Base-by-base conservation (phyloP, 64 coral and sea anemone species). In the Stylophora pistillata region DNA sequence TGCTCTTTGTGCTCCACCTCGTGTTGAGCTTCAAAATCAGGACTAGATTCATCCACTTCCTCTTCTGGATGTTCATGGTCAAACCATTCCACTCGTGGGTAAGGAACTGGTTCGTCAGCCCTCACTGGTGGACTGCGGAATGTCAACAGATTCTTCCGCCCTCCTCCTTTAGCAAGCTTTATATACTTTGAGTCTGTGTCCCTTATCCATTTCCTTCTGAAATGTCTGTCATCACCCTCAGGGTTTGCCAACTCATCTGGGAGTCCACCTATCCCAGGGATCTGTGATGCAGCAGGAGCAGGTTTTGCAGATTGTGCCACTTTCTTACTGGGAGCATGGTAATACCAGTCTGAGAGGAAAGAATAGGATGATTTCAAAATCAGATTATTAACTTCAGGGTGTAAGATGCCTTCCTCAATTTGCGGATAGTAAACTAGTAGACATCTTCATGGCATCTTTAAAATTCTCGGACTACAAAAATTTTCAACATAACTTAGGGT, bases 141-240 rank as follows among this genome's bases (percentile, higher is more conserved):
- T 37, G 88, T 32, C 59, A 98, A 60, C 15, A 98, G 72, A 56
- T 93, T 89, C 61, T 88, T 92, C 56, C 93, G 78, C 12, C 97
- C 97, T 26, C 97, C 97, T 65, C 58, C 90, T 29, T 99, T 99
- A 15, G 97, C 97, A 27, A 99, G 88, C 60, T 92, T 92, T 28
- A 99, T 87, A 54, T 99, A 99, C 28, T 99, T 99, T 25, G 97
- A 95, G 83, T 99, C 97, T 52, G 97, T 99, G 66, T 99, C 97
- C 31, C 93, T 89, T 29, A 99, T 93, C 97, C 97, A 99, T 54
- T 99, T 99, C 31, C 97, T 92, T 32, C 87, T 99, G 27, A 87
- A 99, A 30, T 81, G 76, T 71, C 83, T 85, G 47, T 99, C 97
- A 74, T 99, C 93, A 66, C 85, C 83, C 58, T 92, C 90, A 72